Evolutionary conservation across 2,113 vertebrate species (phyloP).

Genomic region (Embiotoca jacksoni): DNA sequence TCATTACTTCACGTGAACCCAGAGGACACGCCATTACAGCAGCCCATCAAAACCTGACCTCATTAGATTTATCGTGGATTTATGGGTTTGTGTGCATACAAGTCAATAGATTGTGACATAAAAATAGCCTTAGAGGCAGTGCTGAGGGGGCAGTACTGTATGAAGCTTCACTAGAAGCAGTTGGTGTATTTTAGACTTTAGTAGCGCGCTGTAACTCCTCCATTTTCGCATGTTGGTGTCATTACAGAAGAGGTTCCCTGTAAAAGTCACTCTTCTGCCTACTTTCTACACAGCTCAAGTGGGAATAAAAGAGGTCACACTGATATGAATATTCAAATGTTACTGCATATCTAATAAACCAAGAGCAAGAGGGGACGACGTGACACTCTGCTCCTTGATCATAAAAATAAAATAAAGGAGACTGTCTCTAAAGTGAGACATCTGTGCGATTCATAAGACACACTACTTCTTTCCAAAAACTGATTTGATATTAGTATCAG

Average conservation of each 20-base stretch:
- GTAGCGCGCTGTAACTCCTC: neutral
- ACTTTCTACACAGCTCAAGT: neutral
- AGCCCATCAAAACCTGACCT: constrained; percentile 58
- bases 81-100: constrained; percentile 42
- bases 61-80: constrained; percentile 70
- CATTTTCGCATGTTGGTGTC: constrained; percentile 1
- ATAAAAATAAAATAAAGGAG: too few species aligned
- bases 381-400: too few species aligned
- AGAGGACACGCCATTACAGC: constrained; percentile 31
- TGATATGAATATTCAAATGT: neutral
- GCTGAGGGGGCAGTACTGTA: constrained; percentile 2
- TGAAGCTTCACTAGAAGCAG: constrained; percentile 6
- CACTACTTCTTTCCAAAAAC: too few species aligned
- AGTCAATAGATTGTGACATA: constrained; percentile 56
- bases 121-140: constrained; percentile 45
- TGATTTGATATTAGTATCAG: too few species aligned
- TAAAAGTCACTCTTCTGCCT: too few species aligned
- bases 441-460: too few species aligned
- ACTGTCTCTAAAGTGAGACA: too few species aligned
- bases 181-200: neutral
- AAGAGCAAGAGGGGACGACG: too few species aligned
- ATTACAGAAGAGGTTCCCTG: too few species aligned
- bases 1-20: constrained; percentile 33
- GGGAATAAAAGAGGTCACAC: neutral
- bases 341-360: neutral